Evolutionary conservation across 2,113 vertebrate species (phyloP).

Genomic region (Cryptotis parvus): DNA sequence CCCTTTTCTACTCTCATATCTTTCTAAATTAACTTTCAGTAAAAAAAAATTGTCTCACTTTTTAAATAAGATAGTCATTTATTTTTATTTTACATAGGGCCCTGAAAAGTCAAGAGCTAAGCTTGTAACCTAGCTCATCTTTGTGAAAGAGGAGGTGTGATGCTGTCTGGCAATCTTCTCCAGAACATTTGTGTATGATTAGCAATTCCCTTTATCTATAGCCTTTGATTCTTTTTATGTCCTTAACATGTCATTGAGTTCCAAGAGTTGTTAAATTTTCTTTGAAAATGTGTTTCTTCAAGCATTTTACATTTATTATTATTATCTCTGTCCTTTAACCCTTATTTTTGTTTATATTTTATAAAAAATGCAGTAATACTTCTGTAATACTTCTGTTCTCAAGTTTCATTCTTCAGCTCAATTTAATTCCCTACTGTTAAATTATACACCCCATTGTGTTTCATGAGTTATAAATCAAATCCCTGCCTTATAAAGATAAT

Average conservation of each 20-base stretch:
- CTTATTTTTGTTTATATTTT: not conserved
- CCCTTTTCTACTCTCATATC: no score
- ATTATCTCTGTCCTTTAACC: not conserved
- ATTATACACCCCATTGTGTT: not conserved
- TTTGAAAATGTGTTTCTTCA: not conserved
- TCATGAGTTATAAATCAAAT: not conserved
- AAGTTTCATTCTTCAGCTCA: not conserved
- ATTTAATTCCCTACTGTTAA: fast-evolving
- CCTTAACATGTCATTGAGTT: not conserved
- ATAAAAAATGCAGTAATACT: not conserved
- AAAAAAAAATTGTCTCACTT: not conserved
- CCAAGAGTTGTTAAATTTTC: not conserved
- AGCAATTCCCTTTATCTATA: not conserved
- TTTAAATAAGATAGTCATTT: not conserved
- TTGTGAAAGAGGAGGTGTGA: not conserved
- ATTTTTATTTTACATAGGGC: not conserved
- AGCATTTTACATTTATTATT: not conserved
- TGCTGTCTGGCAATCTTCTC: not conserved
- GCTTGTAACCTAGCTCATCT: no score
- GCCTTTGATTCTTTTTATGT: not conserved
- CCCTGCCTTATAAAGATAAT: not conserved
- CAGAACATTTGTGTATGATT: not conserved
- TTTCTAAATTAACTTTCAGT: no score
- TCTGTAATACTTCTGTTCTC: not conserved
- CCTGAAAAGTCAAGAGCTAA: not conserved